Evolutionary conservation across 2,888 invertebrate species (phyloP), one percentile per base, ranked within the genome.

Genomic region (Dryadula phaetusa): DNA sequence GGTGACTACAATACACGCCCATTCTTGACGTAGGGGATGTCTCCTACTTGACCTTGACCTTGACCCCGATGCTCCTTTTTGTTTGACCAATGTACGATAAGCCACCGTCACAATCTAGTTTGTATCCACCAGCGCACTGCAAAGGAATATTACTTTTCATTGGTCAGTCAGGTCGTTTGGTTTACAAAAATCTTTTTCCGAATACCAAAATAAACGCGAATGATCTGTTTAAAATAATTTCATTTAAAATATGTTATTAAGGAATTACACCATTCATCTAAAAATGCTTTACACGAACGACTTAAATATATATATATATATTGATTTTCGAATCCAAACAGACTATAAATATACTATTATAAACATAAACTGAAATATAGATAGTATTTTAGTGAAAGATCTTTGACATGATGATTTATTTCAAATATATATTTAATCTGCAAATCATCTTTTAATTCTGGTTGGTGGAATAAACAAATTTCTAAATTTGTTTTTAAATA

Each of bases 311-410:
- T 18, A 10, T 14, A 14, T 47, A 10, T 47, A 22, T 2, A 16
- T 7, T 0, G 6, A n/a, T 52, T 52, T 28, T 25, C 10, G 16
- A 52, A 28, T 28, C 28, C 3, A 10, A 52, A 28, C 28, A 52
- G 8, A 52, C 8, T 28, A 52, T 52, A 28, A 52, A 52, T 52
- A 46, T 12, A 20, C 20, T 46, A 46, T 46, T 46, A 46, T 46
- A 46, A 46, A 20, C 20, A 44, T 18, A 49, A 25, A 25, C 25
- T 49, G 8, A n/a, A 8, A 16, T n/a, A 28, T 8, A 28, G 16
- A 52, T 52, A 52, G n/a, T 52, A 52, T 52, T 52, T 28, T 28
- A 16, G 16, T 16, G 49, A 52, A 49, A 52, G 28, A 52, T 52
- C 14, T 47, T 47, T 47, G 22, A 47, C 14, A 47, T 22, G 47